Evolutionary conservation across 2,113 vertebrate species (phyloP), one percentile per base, ranked within the genome.

Genomic region (Melierax canorus): DNA sequence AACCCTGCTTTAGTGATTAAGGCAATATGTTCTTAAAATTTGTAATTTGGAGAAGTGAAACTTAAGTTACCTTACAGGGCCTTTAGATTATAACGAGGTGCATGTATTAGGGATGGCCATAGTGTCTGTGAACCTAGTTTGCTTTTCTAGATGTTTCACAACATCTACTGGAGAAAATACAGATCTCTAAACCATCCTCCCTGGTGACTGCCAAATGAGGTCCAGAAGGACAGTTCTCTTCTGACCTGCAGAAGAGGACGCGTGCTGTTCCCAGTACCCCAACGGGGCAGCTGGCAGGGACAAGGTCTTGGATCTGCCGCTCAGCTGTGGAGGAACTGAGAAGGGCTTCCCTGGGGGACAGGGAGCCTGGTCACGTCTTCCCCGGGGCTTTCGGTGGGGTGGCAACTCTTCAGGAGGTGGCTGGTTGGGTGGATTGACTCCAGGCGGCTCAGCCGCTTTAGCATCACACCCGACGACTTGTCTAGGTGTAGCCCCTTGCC

Each of bases 341-440:
- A 36, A 60, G 12, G 18, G 10, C 13, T 6, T 80, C 18, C 16
- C 6, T 39, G 34, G 27, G 69, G 34, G 60, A 27, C 1, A 51
- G 30, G 32, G 43, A 76, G 16, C 10, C 26, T 84, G 10, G 4
- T n/a, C 32, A 14, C 29, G 3, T 4, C 13, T 56, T 2, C 21
- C 1, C 1, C 15, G 22, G 36, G 51, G 41, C 21, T 66, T 38
- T 22, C 24, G 12, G 9, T 1, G 12, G 26, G 6, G 4, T 41
- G 22, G 8, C 38, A 80, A 2, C 14, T 29, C 22, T 50, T 3
- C 2, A 2, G 18, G 66, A 78, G 4, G 3, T 27, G 38, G 12
- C 6, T 3, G 12, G 12, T 22, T n/a, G 30, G 16, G 4, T 11
- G 10, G 12, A 3, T 5, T 58, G 2, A n/a, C 12, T 50, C 34